Conservation (phyloP, 1,140 invertebrate species). For the Aphis craccivora region DNA sequence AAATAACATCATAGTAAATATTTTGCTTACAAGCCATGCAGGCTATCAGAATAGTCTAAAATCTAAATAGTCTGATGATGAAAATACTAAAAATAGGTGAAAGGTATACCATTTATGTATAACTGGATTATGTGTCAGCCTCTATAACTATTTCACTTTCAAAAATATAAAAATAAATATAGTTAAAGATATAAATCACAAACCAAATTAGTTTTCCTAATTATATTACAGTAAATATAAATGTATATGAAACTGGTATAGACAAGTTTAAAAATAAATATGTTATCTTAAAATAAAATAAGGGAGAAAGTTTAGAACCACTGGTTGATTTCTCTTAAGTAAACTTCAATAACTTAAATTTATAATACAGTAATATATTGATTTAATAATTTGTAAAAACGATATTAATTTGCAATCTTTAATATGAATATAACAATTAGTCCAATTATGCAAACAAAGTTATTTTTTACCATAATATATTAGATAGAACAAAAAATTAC, state of each 20-base stretch:
- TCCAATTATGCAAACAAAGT: too few species aligned
- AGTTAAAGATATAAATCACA: background rate
- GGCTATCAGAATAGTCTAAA: conserved; percentile 50
- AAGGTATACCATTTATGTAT: conserved; percentile 26
- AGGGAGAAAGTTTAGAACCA: background rate
- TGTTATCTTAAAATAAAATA: too few species aligned
- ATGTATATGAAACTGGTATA: background rate
- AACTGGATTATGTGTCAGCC: conserved; percentile 11
- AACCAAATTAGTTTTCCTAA: background rate
- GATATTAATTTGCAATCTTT: too few species aligned
- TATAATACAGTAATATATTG: too few species aligned
- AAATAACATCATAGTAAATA: conserved; percentile 34
- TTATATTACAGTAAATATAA: background rate
- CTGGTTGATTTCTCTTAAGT: too few species aligned
- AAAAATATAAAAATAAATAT: background rate
- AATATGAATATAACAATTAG: too few species aligned
- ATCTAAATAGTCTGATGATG: conserved; percentile 52
- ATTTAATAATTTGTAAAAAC: too few species aligned
- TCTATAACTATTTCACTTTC: conserved; percentile 11
- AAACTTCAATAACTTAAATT: too few species aligned
- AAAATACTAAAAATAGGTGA: conserved; percentile 54
- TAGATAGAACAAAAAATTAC: too few species aligned
- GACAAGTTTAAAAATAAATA: too few species aligned
- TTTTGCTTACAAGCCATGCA: background rate
- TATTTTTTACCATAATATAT: too few species aligned